Percentiles rank a stretch among this genome's conserved stretches.
Conservation (phyloP, 2,113 vertebrate genomes). For the Rhinopomastus cyanomelas region DNA sequence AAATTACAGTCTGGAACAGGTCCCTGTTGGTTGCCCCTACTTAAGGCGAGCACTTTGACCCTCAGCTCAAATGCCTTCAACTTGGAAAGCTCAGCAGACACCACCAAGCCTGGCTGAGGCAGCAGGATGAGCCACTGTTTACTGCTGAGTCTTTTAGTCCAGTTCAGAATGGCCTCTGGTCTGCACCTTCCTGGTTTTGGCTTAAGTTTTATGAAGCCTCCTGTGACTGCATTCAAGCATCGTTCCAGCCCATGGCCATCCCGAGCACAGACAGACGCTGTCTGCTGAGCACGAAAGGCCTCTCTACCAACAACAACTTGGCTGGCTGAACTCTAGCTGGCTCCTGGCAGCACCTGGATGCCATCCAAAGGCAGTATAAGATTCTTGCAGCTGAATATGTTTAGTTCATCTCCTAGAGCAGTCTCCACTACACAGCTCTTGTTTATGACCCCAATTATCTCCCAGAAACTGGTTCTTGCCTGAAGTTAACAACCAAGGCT, state of each 20-base stretch:
- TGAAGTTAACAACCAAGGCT: constrained; percentile 65
- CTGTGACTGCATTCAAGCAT: background rate
- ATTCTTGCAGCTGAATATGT: constrained; percentile 49
- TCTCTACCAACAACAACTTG: background rate
- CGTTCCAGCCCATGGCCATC: background rate
- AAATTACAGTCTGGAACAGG: background rate
- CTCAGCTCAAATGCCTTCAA: background rate
- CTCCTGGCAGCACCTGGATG: constrained; percentile 48
- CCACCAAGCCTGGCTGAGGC: background rate
- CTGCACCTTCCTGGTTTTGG: background rate
- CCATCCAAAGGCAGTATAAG: constrained; percentile 13
- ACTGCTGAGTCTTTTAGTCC: background rate
- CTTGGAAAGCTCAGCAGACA: background rate
- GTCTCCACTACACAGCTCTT: constrained; percentile 29
- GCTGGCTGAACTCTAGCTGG: background rate
- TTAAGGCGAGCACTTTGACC: background rate
- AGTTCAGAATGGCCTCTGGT: background rate
- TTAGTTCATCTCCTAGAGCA: constrained; percentile 31
- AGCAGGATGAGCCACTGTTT: background rate
- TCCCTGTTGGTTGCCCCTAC: background rate
- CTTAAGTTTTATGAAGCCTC: background rate
- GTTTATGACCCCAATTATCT: constrained; percentile 52
- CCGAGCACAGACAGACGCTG: background rate
- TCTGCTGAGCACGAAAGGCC: background rate
- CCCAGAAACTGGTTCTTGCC: constrained; percentile 48